Evolutionary conservation across 2,113 vertebrate species (phyloP), one percentile per base, ranked within the genome.

Genomic region (Varanus salvator): DNA sequence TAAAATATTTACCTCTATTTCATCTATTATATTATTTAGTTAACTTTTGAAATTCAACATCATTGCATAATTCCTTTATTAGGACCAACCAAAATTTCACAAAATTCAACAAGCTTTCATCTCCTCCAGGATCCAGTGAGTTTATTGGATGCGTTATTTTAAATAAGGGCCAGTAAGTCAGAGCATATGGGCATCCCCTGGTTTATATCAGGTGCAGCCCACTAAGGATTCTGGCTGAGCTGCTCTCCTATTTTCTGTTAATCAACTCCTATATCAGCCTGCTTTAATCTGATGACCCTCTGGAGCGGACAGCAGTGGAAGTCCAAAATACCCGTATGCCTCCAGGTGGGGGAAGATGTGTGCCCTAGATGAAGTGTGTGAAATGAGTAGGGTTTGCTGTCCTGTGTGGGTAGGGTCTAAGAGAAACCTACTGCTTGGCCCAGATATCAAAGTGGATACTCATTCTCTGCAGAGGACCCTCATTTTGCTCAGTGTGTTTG

Each of bases 11-110:
- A 44, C 34, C 17, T 78, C 27, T 21, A 25, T 75, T 25, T 6
- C 68, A 68, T 19, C 21, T n/a, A 9, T 44, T 69, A 89, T 88
- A 83, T 89, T 68, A 88, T 93, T 60, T 23, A 89, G 12, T 8
- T 50, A 27, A n/a, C 8, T 71, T 84, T 54, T 85, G 23, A n/a
- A 27, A 29, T 64, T 19, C 60, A 64, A 64, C 17, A 64, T 19
- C 60, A 3, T 64, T 64, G 60, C 9, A 11, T 19, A 64, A 64
- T 11, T 19, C 15, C 60, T 64, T 64, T 5, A 64, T 64, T 64
- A 64, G 60, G 60, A 64, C 60, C 17, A 64, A 64, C 60, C 60
- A 64, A 64, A 64, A 19, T 64, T 64, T 19, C 17, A 64, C 60
- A 64, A 64, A 64, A 64, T 19, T 64, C 3, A 19, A 11, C 60